Conservation (phyloP, 2,113 vertebrate species). For the Scytalopus superciliaris region DNA sequence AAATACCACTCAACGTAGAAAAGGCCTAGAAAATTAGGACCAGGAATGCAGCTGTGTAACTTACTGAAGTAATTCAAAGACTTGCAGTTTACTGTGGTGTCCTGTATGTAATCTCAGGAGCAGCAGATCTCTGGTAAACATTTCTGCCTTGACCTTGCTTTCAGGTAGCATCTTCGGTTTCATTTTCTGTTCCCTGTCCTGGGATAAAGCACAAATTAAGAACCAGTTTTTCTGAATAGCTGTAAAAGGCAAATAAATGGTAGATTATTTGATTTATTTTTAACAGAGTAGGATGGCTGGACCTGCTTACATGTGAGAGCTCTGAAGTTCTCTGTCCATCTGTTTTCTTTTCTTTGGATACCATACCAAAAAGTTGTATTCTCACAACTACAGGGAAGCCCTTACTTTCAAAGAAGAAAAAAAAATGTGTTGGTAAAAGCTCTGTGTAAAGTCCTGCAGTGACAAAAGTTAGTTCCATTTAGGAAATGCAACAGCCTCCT, state of each 20-base stretch:
- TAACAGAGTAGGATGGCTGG: background rate
- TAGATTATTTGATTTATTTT: background rate
- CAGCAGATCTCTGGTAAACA: background rate
- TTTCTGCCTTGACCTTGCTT: background rate
- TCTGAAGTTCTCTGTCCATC: background rate
- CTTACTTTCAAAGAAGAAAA: background rate
- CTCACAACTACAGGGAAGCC: background rate
- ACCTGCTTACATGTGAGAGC: background rate
- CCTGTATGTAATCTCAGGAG: background rate
- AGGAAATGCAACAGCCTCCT: background rate
- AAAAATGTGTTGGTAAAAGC: background rate
- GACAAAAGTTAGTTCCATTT: background rate
- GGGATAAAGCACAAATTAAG: background rate
- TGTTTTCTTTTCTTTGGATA: background rate
- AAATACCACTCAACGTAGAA: background rate
- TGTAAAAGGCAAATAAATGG: background rate
- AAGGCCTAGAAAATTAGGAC: background rate
- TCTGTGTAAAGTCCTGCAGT: background rate
- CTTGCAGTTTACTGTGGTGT: background rate
- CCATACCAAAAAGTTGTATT: background rate
- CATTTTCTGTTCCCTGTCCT: background rate
- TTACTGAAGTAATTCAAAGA: background rate
- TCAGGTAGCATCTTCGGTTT: background rate
- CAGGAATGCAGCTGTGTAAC: background rate
- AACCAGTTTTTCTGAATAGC: background rate